Base-by-base conservation (phyloP, 2,888 invertebrate genomes). In the Leptinotarsa tumamoca region DNA sequence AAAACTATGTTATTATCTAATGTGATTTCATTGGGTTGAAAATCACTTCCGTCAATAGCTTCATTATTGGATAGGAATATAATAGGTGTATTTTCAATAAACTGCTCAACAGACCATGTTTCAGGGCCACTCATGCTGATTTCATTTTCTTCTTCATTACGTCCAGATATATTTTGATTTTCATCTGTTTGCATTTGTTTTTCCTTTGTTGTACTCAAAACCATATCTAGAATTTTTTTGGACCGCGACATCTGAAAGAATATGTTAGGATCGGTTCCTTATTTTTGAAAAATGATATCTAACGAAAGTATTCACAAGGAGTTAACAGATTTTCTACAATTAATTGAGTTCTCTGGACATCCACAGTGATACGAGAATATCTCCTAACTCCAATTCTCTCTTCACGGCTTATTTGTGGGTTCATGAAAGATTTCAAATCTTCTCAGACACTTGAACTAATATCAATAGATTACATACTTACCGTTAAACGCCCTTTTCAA, bases 71-170 rank as follows among this genome's bases (percentile, higher is more conserved):
- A 3, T 13, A 54, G 18, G 1, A 54, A 54, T 54, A 54, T 54
- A 54, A 54, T 54, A 54, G 54, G 54, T 18, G 54, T 54, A 54
- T 54, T 54, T 54, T 54, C 54, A 54, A 54, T 54, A 54, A 54
- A 54, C 18, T 54, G 21, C 21, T 54, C 54, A 18, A 18, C 54
- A 54, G 54, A 54, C 54, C 18, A 54, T 54, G 54, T 54, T 54
- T 18, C 18, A 7, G 54, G 54, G 54, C 18, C 54, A 54, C n/a
- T 54, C 2, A 54, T 18, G 54, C 54, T 18, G 51, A 51, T 51
- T 54, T 54, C 18, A 54, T 54, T 56, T 56, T 56, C 21, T 14
- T 18, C 13, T 18, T 56, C 21, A 56, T 56, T 10, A 10, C n/a
- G 7, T 54, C 54, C 54, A 56, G 7, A 56, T 7, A 56, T 56